phyloP scores from a whole-genome alignment of 2,797 vertebrate species.

The Melanotaenia parkinsoni region DNA sequence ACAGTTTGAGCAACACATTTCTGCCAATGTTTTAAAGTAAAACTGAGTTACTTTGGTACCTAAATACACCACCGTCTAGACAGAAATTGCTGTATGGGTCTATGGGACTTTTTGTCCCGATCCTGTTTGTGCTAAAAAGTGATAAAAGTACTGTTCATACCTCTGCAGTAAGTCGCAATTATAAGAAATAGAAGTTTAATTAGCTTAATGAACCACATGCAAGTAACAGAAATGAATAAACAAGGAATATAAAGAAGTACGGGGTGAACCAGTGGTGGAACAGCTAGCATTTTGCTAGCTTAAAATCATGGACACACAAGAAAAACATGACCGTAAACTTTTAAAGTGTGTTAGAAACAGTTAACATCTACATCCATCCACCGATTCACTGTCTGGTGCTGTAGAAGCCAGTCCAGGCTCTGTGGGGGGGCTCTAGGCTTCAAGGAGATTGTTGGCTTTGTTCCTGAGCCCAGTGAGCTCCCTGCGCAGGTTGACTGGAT shows the following conservation, averaged over 20 bases:
- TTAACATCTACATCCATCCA: constrained; percentile 73
- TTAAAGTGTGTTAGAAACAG: too few relatives aligned
- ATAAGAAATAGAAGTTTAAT: neutral
- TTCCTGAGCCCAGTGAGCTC: constrained; percentile 98
- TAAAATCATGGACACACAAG: too few relatives aligned
- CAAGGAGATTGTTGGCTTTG: constrained; percentile 97
- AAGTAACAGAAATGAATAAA: neutral
- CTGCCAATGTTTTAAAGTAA: neutral
- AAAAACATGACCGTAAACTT: too few relatives aligned
- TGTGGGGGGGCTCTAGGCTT: constrained; percentile 93
- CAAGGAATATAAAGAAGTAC: neutral
- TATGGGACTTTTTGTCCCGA: neutral
- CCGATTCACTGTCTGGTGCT: constrained; percentile 87
- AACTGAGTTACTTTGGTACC: too few relatives aligned
- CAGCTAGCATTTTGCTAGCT: neutral
- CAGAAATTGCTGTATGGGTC: neutral
- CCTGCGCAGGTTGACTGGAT: constrained; percentile 95
- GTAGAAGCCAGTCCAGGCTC: constrained; percentile 88
- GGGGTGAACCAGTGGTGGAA: neutral
- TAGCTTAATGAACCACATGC: neutral
- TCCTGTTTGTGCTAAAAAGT: neutral
- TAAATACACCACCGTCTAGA: neutral
- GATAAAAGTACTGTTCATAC: too few relatives aligned
- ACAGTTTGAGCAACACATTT: neutral
- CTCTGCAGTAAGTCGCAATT: too few relatives aligned